These are phyloP conservation scores for Epirrita christyi DNA, from an alignment of 2,888 invertebrate species.

Conservation along the genomic window DNA sequence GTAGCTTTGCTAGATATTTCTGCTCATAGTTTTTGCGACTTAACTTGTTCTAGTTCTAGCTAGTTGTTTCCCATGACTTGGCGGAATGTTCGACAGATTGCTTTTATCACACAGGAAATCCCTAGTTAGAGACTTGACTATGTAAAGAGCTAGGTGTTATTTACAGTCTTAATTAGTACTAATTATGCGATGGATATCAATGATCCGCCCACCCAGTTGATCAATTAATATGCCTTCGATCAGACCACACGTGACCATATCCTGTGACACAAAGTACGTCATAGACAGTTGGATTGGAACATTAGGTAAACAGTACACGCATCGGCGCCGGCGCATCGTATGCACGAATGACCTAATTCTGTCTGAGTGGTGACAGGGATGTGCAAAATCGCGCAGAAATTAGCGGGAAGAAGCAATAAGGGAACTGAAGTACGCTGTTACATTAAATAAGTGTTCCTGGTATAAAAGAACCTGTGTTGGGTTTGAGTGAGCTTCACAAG, in stretches of 20 bases:
- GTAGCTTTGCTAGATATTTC: too few species aligned
- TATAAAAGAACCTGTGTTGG: too few species aligned
- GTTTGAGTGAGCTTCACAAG: too few species aligned
- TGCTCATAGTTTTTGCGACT: too few species aligned
- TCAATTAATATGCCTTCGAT: constrained; percentile 36
- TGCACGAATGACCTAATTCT: constrained; percentile 64
- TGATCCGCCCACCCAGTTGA: constrained; percentile 27
- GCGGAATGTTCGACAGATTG: constrained; percentile 14
- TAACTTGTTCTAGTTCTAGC: background rate
- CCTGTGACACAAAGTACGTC: constrained; percentile 28
- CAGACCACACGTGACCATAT: constrained; percentile 41
- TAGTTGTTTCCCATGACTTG: constrained; percentile 9
- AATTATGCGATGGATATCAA: constrained; percentile 23
- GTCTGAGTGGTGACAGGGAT: constrained; percentile 31
- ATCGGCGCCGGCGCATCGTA: constrained; percentile 69
- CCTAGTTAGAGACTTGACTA: constrained; percentile 15
- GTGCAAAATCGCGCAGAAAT: constrained; percentile 20
- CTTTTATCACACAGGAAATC: constrained; percentile 9
- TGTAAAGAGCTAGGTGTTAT: constrained; percentile 14
- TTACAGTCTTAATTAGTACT: constrained; percentile 9
- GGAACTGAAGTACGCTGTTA: too few species aligned
- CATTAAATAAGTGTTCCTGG: background rate
- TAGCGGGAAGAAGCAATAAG: background rate
- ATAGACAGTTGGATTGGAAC: constrained; percentile 9
- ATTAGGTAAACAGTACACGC: constrained; percentile 62